phyloP scores from a whole-genome alignment of 2,113 vertebrate species.

The Eudyptes chrysolophus region DNA sequence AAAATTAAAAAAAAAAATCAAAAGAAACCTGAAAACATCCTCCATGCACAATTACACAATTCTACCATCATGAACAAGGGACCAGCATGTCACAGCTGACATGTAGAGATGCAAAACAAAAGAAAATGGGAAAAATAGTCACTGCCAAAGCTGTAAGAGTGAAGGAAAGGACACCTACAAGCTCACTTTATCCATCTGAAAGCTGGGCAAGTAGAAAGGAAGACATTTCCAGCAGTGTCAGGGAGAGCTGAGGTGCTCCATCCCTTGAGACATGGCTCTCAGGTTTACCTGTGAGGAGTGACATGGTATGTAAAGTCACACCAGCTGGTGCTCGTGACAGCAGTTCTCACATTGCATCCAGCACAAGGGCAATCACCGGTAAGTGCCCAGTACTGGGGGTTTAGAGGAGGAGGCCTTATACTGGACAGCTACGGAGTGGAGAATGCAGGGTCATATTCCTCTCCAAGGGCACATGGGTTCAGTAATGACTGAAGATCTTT shows the following conservation, averaged over 20 bases:
- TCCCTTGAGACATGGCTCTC: too few relatives aligned
- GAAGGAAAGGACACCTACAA: neutral
- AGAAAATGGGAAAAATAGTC: neutral
- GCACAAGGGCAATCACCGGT: too few relatives aligned
- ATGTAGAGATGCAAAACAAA: neutral
- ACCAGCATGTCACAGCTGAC: neutral
- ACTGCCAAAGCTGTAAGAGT: neutral
- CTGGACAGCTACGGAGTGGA: rapidly evolving
- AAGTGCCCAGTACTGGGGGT: neutral
- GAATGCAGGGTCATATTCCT: neutral
- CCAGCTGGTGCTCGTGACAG: rapidly evolving
- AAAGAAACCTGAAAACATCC: neutral
- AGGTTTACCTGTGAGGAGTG: neutral
- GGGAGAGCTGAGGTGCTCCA: neutral
- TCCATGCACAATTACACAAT: neutral
- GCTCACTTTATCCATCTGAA: neutral
- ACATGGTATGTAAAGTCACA: neutral
- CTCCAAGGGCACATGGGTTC: rapidly evolving
- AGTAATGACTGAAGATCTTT: neutral
- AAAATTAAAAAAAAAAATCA: too few relatives aligned
- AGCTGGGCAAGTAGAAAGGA: neutral
- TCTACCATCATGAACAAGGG: neutral
- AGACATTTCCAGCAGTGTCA: neutral
- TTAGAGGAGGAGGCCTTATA: neutral
- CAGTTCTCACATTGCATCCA: neutral